phyloP scores from a whole-genome alignment of 1,140 invertebrate genomes.

The Drosophila insularis region DNA sequence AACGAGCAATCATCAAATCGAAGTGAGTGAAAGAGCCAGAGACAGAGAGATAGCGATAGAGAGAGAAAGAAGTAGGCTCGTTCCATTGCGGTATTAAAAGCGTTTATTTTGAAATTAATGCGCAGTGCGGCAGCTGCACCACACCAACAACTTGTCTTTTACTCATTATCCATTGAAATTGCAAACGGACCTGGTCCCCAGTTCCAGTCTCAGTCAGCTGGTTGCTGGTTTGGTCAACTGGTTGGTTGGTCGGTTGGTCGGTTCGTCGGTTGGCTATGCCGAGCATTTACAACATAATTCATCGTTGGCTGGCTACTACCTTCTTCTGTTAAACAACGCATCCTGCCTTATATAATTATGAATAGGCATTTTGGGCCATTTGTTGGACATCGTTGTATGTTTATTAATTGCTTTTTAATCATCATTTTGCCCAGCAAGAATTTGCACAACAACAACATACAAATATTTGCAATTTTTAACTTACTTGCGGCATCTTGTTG shows the following conservation, averaged over 20 bases:
- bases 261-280: constrained; percentile 38
- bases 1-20: constrained; percentile 82
- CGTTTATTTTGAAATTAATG: constrained; percentile 78
- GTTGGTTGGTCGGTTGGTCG: constrained; percentile 15
- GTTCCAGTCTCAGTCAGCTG: constrained; percentile 5
- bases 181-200: constrained; percentile 30
- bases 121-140: constrained; percentile 59
- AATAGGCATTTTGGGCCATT: constrained; percentile 62
- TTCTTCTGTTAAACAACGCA: neutral
- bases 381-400: constrained; percentile 35
- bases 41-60: constrained; percentile 1
- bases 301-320: constrained; percentile 29
- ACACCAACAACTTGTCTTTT: constrained; percentile 62
- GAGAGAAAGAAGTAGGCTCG: constrained; percentile 2
- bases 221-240: constrained; percentile 4
- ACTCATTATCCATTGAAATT: constrained; percentile 76
- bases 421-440: constrained; percentile 55
- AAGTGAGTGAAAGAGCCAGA: constrained; percentile 43
- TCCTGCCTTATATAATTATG: constrained; percentile 63
- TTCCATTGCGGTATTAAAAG: constrained; percentile 46
- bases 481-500: constrained; percentile 32
- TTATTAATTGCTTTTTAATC: constrained; percentile 81
- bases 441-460: constrained; percentile 19
- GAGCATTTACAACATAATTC: constrained; percentile 81
- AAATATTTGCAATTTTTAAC: constrained; percentile 51